Conservation (phyloP, 2,797 vertebrate species). For the Sylvilagus floridanus region DNA sequence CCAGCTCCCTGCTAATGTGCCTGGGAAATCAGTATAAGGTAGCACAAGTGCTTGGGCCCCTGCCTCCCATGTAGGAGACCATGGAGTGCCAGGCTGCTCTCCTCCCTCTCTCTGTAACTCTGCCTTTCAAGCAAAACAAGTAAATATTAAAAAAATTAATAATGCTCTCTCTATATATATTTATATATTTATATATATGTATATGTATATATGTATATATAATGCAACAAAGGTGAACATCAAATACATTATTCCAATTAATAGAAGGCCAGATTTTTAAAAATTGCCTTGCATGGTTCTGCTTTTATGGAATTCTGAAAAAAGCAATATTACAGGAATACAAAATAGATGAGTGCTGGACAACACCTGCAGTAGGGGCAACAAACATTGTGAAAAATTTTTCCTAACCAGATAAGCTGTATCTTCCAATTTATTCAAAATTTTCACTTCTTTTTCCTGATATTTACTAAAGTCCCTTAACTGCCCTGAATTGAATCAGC, state of each 20-base stretch:
- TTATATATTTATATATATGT: no score
- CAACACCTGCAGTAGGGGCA: no score
- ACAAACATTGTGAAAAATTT: not conserved
- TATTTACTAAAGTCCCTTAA: not conserved
- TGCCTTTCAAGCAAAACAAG: not conserved
- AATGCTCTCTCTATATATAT: no score
- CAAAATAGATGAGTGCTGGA: not conserved
- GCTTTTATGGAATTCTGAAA: not conserved
- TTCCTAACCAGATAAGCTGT: not conserved
- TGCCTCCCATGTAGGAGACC: no score
- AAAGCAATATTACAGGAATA: not conserved
- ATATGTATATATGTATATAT: no score
- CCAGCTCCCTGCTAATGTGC: no score
- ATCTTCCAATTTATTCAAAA: slow-evolving; percentile 9
- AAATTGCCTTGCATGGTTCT: not conserved
- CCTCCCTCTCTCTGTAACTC: no score
- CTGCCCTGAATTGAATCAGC: not conserved
- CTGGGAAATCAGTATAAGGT: no score
- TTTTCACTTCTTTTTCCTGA: not conserved
- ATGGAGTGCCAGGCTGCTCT: no score
- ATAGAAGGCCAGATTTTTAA: not conserved
- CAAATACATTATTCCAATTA: not conserved
- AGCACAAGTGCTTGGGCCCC: no score
- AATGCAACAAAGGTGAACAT: not conserved
- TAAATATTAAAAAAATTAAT: not conserved